A percentile compares a stretch with the other conserved stretches of the same genome.
Evolutionary conservation across 2,888 invertebrate genomes (phyloP).

Genomic region (Caenorhabditis drosophilae): DNA sequence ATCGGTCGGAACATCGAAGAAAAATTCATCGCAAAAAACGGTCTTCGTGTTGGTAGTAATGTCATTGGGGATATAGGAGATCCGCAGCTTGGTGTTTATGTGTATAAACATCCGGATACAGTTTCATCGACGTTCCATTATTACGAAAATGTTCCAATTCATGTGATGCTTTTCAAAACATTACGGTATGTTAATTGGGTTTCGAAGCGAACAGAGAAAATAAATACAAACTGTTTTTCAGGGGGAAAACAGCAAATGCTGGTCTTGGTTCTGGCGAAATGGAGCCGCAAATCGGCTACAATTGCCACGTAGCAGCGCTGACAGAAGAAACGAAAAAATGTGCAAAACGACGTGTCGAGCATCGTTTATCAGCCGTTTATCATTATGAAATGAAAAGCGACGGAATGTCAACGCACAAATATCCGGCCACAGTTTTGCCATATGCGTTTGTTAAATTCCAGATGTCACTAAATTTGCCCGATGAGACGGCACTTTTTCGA

Average conservation of each 20-base stretch:
- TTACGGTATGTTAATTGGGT: too few relatives aligned
- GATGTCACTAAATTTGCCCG: neutral
- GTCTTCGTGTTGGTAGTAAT: slow-evolving; percentile 3
- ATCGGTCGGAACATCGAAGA: slow-evolving; percentile 6
- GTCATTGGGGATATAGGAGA: slow-evolving; percentile 22
- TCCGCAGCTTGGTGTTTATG: slow-evolving; percentile 11
- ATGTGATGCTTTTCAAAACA: slow-evolving; percentile 19
- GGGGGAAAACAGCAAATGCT: slow-evolving; percentile 8
- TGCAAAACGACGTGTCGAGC: slow-evolving; percentile 2
- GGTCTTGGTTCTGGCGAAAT: slow-evolving; percentile 5
- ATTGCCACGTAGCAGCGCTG: neutral
- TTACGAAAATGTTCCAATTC: slow-evolving; percentile 6
- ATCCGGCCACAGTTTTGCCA: slow-evolving; percentile 18
- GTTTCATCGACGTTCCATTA: neutral
- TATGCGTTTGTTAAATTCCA: slow-evolving; percentile 11
- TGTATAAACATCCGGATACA: slow-evolving; percentile 14
- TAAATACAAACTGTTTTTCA: neutral
- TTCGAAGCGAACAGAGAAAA: neutral
- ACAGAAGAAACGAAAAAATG: neutral
- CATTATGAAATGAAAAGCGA: slow-evolving; percentile 16
- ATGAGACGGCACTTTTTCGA: too few relatives aligned
- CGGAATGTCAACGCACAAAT: neutral
- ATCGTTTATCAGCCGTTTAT: slow-evolving; percentile 7
- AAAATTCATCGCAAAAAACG: slow-evolving; percentile 3
- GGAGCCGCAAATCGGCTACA: slow-evolving; percentile 12